Evolutionary conservation across 1,140 invertebrate genomes (phyloP).

Genomic region (Phocides pigmalion): DNA sequence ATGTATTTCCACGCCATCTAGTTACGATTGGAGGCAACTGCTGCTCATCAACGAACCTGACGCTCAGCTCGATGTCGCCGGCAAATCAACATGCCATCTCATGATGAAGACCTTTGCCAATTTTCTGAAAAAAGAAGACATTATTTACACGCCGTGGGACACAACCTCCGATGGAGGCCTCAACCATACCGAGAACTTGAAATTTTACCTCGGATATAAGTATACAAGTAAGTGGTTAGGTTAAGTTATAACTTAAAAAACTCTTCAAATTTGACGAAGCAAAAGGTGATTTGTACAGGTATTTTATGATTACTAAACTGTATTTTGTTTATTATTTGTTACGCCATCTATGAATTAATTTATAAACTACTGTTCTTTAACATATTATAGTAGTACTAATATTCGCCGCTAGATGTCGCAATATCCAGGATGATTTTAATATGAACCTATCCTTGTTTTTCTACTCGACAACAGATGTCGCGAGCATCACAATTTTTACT

Average conservation of each 20-base stretch:
- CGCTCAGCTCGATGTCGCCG: constrained; percentile 86
- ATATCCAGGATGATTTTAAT: neutral
- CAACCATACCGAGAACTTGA: constrained; percentile 80
- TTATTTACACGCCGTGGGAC: constrained; percentile 80
- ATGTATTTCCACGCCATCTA: constrained; percentile 80
- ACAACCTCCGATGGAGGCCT: constrained; percentile 84
- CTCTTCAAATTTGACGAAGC: too few species aligned
- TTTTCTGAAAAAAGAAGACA: constrained; percentile 84
- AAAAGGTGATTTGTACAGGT: too few species aligned
- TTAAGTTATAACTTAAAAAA: neutral
- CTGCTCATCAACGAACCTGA: constrained; percentile 89
- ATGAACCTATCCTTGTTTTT: neutral
- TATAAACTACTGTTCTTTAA: neutral
- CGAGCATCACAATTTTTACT: constrained; percentile 4
- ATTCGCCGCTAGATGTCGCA: constrained; percentile 7
- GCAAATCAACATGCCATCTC: constrained; percentile 87
- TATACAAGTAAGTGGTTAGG: constrained; percentile 84
- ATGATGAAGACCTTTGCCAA: constrained; percentile 89
- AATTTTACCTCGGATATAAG: constrained; percentile 72
- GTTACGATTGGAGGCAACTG: constrained; percentile 88
- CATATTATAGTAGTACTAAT: neutral
- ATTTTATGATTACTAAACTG: too few species aligned
- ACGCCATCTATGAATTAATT: constrained; percentile 7
- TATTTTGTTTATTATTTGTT: neutral
- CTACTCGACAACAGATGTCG: constrained; percentile 41